Conservation (phyloP, 1,140 invertebrate species). For the Drosophila prosaltans region DNA sequence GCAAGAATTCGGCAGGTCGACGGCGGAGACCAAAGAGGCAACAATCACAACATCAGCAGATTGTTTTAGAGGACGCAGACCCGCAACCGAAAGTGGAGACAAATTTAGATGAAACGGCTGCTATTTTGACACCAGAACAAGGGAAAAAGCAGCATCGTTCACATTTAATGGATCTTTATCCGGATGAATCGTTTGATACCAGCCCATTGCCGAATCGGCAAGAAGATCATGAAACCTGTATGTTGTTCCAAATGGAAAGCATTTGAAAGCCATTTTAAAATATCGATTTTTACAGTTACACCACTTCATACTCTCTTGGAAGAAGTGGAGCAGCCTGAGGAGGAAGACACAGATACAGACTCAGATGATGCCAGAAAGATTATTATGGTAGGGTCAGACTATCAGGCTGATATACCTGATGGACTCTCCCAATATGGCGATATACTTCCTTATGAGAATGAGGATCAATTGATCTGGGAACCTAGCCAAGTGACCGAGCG, state of each 20-base stretch:
- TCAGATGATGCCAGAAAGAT: conserved; percentile 86
- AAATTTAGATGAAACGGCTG: conserved; percentile 14
- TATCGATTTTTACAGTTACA: conserved; percentile 72
- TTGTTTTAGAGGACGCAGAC: conserved; percentile 28
- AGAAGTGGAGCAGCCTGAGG: conserved; percentile 89
- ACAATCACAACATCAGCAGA: conserved; percentile 16
- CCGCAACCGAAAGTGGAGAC: neutral
- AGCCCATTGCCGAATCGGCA: conserved; percentile 29
- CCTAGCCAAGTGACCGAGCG: conserved; percentile 90
- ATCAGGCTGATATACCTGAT: conserved; percentile 96
- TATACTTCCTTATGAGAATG: conserved; percentile 97
- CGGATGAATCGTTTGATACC: conserved; percentile 69
- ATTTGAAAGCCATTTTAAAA: neutral
- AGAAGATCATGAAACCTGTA: conserved; percentile 57
- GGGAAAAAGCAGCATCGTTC: conserved; percentile 71
- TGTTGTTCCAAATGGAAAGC: neutral
- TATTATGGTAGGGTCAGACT: conserved; percentile 97
- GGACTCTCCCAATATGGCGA: conserved; percentile 96
- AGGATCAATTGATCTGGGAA: conserved; percentile 97
- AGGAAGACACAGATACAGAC: conserved; percentile 90
- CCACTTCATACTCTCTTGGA: conserved; percentile 87
- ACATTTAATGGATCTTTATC: conserved; percentile 72
- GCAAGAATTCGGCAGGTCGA: neutral
- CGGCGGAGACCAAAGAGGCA: conserved; percentile 2
- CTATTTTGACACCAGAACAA: conserved; percentile 23